Evolutionary conservation across 1,140 invertebrate genomes (phyloP), one percentile per base, ranked within the genome.

Genomic region (Bombus pyrosoma): DNA sequence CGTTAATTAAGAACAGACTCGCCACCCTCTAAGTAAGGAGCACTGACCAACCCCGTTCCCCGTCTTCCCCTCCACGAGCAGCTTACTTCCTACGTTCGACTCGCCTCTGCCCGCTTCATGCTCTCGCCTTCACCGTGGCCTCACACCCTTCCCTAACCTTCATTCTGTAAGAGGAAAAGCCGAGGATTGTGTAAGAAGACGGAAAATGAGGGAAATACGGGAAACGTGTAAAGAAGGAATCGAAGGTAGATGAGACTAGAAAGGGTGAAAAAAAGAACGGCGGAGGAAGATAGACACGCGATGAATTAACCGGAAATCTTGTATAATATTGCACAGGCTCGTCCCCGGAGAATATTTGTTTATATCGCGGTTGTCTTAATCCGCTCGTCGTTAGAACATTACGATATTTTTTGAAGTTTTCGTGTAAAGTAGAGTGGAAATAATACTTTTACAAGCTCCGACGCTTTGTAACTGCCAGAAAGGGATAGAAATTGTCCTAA

Each of bases 1-100:
- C 94, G 94, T 95, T 95, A 95, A 95, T 95, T 95, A 95, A 95
- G 94, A 95, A 95, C 94, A 95, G 94, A 95, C 94, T 95, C 94
- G 92, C 94, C 94, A 94, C 94, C 94, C 94, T 91, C 92, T 94
- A 94, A 94, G 94, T 94, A 94, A 94, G 94, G 94, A 94, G 93
- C 94, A 92, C 93, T 94, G 93, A 93, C 94, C 94, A 93, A 91
- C 91, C 93, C 89, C 86, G 81, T 69, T 57, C 73, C 62, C 72
- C 41, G 75, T 37, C 22, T 81, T 47, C 77, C 43, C n/a, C 41
- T 84, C 41, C 75, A 86, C 86, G 81, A 53, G 83, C 84, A 86
- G 75, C 85, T 89, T 87, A 75, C 73, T 83, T 88, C 77, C 87
- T 81, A 87, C 81, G 75, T 86, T 86, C 28, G 73, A 6, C 73